Evolutionary conservation across 2,888 invertebrate genomes (phyloP), one percentile per base, ranked within the genome.

Genomic region (Stramonita haemastoma): DNA sequence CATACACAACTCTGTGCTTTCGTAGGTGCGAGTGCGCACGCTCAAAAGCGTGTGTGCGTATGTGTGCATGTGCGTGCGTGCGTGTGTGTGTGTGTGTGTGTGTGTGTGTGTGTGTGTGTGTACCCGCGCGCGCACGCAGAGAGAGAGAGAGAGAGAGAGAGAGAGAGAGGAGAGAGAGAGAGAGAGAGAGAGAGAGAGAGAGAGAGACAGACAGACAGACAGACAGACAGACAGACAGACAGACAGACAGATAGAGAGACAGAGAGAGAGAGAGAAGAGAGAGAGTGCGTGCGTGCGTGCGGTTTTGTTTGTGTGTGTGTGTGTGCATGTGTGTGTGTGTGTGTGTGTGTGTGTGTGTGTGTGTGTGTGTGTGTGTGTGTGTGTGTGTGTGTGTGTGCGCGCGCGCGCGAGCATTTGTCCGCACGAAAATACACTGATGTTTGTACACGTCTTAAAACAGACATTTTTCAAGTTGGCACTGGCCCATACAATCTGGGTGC

Each of bases 61-160:
- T 8, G 46, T 8, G 4, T 70, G 70, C 26, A 26, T 70, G 70
- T 70, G 70, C 26, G 70, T 70, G 70, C 1, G 70, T 70, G 70
- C 26, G 70, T 70, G 70, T 70, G 70, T 66, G 70, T 70, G 70
- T 70, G 70, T 70, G 70, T 70, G 70, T 70, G 70, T 70, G 70
- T 70, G 70, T 70, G 70, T 6, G 70, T 70, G 70, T 70, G 70
- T 70, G 70, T 70, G 70, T 70, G 70, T 70, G 70, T 6, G 70
- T 70, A 57, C 57, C 8, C 57, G 57, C 57, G 57, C 8, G 57
- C 15, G 57, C 57, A 17, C 57, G 57, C 57, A 70, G 22, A 17
- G 26, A 70, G 22, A 17, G 22, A 70, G 22, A 1, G 1, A 1
- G 11, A 1, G 11, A 8, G 11, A 0, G 11, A 1, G 11, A 1